Evolutionary conservation across 2,797 vertebrate species (phyloP).

Genomic region (Cuniculus paca): DNA sequence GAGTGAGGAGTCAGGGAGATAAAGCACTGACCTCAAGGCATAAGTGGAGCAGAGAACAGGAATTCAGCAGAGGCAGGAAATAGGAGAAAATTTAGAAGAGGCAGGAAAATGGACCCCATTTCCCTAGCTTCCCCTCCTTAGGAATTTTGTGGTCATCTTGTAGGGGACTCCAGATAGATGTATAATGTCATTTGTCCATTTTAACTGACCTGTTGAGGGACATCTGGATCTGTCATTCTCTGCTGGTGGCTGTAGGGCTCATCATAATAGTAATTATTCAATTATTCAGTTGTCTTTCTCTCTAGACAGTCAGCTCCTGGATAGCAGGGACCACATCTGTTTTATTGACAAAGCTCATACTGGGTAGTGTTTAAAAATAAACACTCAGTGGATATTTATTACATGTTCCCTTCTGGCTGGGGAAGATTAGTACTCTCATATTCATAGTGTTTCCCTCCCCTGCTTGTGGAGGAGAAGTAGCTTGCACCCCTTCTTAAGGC

Average conservation of each 20-base stretch:
- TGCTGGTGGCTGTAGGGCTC: background rate
- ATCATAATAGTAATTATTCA: background rate
- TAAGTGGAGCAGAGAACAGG: background rate
- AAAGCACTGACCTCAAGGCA: constrained; percentile 61
- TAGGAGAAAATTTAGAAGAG: constrained; percentile 6
- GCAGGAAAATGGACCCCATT: background rate
- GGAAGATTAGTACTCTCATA: background rate
- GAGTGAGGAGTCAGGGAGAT: constrained; percentile 34
- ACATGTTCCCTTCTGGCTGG: background rate
- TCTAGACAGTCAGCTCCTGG: background rate
- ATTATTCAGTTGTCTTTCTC: background rate
- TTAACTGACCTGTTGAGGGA: background rate
- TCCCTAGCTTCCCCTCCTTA: background rate
- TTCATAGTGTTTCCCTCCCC: background rate
- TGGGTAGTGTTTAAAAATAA: constrained; percentile 22
- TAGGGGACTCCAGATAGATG: background rate
- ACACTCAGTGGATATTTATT: background rate
- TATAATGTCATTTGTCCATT: background rate
- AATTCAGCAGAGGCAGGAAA: constrained; percentile 33
- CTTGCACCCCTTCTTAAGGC: background rate
- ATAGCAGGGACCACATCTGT: background rate
- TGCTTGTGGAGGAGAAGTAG: background rate
- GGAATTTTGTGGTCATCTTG: background rate
- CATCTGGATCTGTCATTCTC: background rate
- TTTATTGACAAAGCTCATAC: background rate